A percentile compares a stretch with the other conserved stretches of the same genome.
phyloP scores from a whole-genome alignment of 2,797 vertebrate species.

The Astyanax mexicanus region DNA sequence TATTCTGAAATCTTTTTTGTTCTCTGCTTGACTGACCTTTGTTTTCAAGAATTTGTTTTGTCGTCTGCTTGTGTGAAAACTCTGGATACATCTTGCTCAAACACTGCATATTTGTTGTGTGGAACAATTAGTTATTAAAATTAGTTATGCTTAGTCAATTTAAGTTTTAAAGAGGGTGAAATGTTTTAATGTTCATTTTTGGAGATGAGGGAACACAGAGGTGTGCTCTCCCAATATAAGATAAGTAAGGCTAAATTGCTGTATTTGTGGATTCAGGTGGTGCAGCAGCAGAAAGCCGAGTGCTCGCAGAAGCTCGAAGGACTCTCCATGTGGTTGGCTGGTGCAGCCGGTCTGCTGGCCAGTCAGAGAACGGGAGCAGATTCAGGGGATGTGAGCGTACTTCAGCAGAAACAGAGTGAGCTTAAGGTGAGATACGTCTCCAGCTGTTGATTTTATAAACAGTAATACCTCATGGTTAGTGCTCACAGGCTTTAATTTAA shows the following conservation, averaged over 20 bases:
- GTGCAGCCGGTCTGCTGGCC: conserved; percentile 81
- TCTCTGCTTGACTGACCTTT: conserved; percentile 60
- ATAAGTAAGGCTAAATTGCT: conserved; percentile 8
- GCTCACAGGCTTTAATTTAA: no score
- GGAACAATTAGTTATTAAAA: no score
- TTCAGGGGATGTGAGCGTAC: conserved; percentile 77
- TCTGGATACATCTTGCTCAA: conserved; percentile 85
- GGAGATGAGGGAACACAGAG: neutral
- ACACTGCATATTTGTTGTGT: conserved; percentile 39
- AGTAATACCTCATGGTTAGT: neutral
- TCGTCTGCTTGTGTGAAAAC: conserved; percentile 64
- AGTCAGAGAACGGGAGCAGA: conserved; percentile 74
- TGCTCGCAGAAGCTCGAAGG: conserved; percentile 88
- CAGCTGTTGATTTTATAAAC: neutral
- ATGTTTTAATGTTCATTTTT: neutral
- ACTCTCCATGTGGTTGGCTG: conserved; percentile 85
- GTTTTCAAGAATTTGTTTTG: conserved; percentile 48
- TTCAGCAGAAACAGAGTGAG: conserved; percentile 86
- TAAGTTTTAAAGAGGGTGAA: conserved; percentile 8
- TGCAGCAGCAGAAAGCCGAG: conserved; percentile 90
- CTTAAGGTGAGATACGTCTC: conserved; percentile 81
- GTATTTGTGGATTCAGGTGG: conserved; percentile 75
- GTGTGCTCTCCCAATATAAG: neutral
- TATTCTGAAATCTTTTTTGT: conserved; percentile 59
- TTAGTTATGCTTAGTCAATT: no score